phyloP scores from a whole-genome alignment of 2,888 invertebrate genomes.

The Thumatha senex region DNA sequence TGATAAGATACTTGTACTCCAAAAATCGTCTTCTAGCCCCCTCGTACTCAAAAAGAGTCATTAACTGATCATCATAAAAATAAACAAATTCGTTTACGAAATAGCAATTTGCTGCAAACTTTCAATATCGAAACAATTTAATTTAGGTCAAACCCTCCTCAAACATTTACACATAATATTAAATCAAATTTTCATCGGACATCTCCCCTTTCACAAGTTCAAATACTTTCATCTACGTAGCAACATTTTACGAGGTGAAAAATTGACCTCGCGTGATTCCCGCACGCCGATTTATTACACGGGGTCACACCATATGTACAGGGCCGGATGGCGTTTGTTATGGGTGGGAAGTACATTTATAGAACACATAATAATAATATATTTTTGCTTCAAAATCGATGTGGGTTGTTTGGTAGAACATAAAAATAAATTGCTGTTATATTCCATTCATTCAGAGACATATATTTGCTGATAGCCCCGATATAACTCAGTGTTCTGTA shows the following conservation, averaged over 20 bases:
- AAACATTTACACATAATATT: background rate
- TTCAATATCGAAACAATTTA: too few relatives aligned
- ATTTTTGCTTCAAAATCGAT: background rate
- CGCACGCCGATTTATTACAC: slow-evolving; percentile 43
- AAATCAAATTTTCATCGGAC: slow-evolving; percentile 2
- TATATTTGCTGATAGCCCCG: too few relatives aligned
- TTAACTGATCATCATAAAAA: too few relatives aligned
- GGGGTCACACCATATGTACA: slow-evolving; percentile 32
- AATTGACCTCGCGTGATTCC: slow-evolving; percentile 47
- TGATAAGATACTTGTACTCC: too few relatives aligned
- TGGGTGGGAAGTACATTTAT: background rate
- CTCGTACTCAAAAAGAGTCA: too few relatives aligned
- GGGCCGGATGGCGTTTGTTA: slow-evolving; percentile 17
- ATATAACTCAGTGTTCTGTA: too few relatives aligned
- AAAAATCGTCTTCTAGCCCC: too few relatives aligned
- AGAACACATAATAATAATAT: background rate
- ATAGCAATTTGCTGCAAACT: too few relatives aligned
- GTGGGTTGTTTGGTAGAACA: background rate
- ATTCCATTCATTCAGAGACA: too few relatives aligned
- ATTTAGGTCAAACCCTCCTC: background rate
- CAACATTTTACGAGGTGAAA: slow-evolving; percentile 55
- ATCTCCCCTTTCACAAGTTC: slow-evolving; percentile 18
- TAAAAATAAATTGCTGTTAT: background rate
- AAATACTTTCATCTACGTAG: slow-evolving; percentile 36
- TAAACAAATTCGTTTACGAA: too few relatives aligned